These are phyloP conservation scores for Macrophya annulata DNA, from an alignment of 2,888 invertebrate genomes.

Conservation along the genomic window DNA sequence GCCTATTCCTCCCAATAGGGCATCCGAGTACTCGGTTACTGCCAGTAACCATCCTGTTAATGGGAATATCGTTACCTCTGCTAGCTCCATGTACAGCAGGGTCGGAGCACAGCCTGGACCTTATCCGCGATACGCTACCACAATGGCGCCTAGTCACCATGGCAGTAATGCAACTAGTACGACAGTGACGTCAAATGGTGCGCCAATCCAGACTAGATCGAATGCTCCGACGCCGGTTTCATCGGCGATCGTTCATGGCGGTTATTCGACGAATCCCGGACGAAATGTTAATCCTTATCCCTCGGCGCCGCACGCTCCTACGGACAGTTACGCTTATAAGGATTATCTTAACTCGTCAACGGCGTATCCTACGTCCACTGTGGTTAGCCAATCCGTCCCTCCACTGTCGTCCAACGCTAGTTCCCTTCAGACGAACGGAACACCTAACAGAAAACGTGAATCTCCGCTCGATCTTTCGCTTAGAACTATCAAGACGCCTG, in stretches of 20 bases:
- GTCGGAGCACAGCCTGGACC: constrained; percentile 65
- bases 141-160: constrained; percentile 75
- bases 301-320: constrained; percentile 57
- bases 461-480: constrained; percentile 94
- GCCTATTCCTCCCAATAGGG: constrained; percentile 63
- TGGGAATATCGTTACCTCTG: constrained; percentile 72
- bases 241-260: constrained; percentile 61
- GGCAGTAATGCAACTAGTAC: constrained; percentile 71
- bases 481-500: constrained; percentile 93
- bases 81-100: constrained; percentile 74
- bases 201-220: constrained; percentile 63
- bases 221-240: constrained; percentile 64
- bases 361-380: constrained; percentile 58
- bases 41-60: constrained; percentile 62
- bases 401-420: constrained; percentile 62
- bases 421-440: constrained; percentile 68
- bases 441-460: constrained; percentile 83
- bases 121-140: constrained; percentile 72
- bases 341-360: constrained; percentile 68
- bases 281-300: constrained; percentile 46
- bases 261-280: constrained; percentile 30
- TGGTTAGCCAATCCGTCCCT: constrained; percentile 61
- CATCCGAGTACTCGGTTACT: constrained; percentile 68
- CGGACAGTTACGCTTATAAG: constrained; percentile 69
- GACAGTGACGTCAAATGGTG: constrained; percentile 71